These are phyloP conservation scores for Catharus ustulatus DNA, from an alignment of 2,797 vertebrate genomes.

Conservation along the genomic window DNA sequence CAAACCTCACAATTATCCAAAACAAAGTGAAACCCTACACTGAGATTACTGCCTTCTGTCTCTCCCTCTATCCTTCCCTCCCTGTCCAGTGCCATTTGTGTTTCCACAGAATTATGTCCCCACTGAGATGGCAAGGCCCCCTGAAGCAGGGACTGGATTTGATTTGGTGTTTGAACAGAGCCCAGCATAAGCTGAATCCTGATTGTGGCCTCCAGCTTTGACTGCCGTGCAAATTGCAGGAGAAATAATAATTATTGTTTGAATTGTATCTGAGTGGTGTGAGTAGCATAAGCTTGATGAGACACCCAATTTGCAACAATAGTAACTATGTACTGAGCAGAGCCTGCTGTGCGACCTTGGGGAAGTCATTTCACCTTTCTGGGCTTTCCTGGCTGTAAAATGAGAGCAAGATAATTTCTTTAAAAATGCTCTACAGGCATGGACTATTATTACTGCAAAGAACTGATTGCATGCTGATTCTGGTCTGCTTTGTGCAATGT, in stretches of 20 bases:
- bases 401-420: conserved; percentile 4
- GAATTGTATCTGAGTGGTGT: conserved; percentile 45
- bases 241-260: conserved; percentile 44
- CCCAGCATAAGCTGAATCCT: neutral
- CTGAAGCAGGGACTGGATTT: neutral
- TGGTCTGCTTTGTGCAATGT: neutral
- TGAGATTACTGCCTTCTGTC: neutral
- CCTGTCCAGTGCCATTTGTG: neutral
- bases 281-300: conserved; percentile 39
- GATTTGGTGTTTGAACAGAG: conserved; percentile 19
- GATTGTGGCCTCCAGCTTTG: conserved; percentile 34
- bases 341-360: conserved; percentile 42
- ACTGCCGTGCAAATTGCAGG: conserved; percentile 8
- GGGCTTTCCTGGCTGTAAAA: neutral
- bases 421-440: neutral
- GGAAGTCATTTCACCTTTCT: conserved; percentile 35
- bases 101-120: neutral
- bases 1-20: neutral
- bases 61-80: neutral
- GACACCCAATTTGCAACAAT: conserved; percentile 3
- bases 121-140: neutral
- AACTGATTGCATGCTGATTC: neutral
- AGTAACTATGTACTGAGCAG: neutral
- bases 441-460: neutral
- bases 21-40: neutral